Conservation (phyloP, 2,113 vertebrate genomes). For the Mustela lutreola region DNA sequence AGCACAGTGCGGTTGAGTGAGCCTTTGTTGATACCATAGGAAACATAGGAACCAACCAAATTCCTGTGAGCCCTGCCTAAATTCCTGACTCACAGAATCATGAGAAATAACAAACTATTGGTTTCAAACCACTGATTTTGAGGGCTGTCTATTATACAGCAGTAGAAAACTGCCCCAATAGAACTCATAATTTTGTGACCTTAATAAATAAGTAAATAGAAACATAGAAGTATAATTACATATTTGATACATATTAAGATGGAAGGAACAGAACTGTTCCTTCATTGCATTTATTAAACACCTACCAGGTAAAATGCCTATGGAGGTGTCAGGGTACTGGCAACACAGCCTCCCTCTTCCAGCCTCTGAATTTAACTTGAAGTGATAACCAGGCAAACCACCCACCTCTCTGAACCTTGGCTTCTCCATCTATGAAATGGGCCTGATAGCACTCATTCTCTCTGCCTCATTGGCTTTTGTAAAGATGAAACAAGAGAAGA, state of each 20-base stretch:
- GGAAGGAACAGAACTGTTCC: background rate
- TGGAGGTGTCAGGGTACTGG: background rate
- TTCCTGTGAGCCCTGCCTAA: background rate
- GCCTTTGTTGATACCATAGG: background rate
- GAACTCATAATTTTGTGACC: background rate
- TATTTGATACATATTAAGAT: background rate
- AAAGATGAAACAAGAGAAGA: background rate
- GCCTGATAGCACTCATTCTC: background rate
- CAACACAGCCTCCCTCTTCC: background rate
- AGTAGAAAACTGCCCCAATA: background rate
- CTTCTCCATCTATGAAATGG: slow-evolving; percentile 44
- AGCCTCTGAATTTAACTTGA: background rate
- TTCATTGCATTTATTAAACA: background rate
- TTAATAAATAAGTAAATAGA: background rate
- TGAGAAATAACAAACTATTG: background rate
- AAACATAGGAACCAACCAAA: background rate
- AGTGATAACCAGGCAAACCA: background rate
- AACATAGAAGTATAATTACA: background rate
- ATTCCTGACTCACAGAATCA: background rate
- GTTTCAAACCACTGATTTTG: background rate
- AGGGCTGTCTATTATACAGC: background rate
- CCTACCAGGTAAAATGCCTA: background rate
- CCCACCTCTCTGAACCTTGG: background rate
- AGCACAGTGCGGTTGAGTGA: background rate
- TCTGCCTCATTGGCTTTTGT: background rate